Evolutionary conservation across 2,888 invertebrate genomes (phyloP).

Genomic region (Fissipunctia ypsillon): DNA sequence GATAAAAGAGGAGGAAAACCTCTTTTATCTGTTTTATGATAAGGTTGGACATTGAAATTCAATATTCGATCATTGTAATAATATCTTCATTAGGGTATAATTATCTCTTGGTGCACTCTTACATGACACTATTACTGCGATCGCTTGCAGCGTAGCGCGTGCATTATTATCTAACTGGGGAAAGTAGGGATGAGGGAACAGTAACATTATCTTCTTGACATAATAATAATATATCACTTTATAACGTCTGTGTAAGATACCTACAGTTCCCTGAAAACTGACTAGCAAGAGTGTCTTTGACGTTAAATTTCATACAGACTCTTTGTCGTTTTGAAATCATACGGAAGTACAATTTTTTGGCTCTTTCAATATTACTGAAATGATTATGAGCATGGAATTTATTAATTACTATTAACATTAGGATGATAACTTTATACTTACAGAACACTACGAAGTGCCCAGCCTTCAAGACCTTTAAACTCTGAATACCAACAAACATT

Average conservation of each 20-base stretch:
- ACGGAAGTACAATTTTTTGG: not conserved
- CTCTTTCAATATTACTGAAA: not conserved
- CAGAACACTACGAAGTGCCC: too few species aligned
- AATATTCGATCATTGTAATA: not conserved
- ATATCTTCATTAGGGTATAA: not conserved
- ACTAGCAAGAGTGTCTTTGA: not conserved
- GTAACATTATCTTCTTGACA: conserved; percentile 33
- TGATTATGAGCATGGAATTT: too few species aligned
- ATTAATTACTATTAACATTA: not conserved
- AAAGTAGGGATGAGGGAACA: conserved; percentile 1
- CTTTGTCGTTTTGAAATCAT: not conserved
- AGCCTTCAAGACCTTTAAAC: too few species aligned
- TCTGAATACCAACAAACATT: too few species aligned
- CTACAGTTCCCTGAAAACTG: not conserved
- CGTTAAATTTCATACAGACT: too few species aligned
- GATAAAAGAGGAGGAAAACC: too few species aligned
- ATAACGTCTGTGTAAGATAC: not conserved
- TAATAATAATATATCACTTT: conserved; percentile 9
- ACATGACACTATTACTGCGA: conserved; percentile 6
- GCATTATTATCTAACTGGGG: conserved; percentile 26
- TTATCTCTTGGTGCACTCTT: conserved; percentile 18
- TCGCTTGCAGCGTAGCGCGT: conserved; percentile 5
- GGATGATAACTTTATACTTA: too few species aligned
- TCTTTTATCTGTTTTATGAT: too few species aligned
- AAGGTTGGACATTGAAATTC: not conserved